Percentiles rank a stretch among this genome's conserved stretches.
Evolutionary conservation across 1,140 invertebrate genomes (phyloP).

Genomic region (Drosophila suzukii): DNA sequence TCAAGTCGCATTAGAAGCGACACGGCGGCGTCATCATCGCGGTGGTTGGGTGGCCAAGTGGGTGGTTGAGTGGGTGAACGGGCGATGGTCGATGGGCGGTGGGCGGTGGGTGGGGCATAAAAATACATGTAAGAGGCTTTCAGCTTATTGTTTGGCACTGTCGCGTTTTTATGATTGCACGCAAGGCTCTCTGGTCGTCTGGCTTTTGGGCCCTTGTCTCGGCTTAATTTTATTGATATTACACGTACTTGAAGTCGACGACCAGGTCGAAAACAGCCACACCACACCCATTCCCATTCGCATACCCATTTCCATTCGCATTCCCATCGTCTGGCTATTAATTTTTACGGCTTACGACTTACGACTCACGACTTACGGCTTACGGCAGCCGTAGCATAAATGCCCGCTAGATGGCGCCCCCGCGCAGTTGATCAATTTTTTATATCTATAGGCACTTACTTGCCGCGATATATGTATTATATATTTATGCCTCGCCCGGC

Average conservation of each 20-base stretch:
- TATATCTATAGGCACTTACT: constrained; percentile 39
- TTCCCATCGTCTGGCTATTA: constrained; percentile 38
- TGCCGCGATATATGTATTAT: constrained; percentile 19
- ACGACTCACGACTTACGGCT: constrained; percentile 32
- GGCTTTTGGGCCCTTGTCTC: constrained; percentile 36
- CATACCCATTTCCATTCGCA: constrained; percentile 7
- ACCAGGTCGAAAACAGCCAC: constrained; percentile 48
- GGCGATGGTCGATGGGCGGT: neutral
- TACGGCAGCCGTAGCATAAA: constrained; percentile 2
- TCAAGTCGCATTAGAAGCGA: constrained; percentile 74
- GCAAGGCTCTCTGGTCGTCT: constrained; percentile 9
- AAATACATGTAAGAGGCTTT: constrained; percentile 82
- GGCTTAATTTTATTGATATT: constrained; percentile 82
- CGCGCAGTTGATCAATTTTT: constrained; percentile 49
- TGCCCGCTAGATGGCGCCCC: constrained; percentile 6
- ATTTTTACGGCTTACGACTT: constrained; percentile 46
- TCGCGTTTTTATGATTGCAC: constrained; percentile 69
- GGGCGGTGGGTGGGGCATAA: constrained; percentile 53
- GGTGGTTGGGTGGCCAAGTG: neutral
- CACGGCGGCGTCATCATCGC: constrained; percentile 41
- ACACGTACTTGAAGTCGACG: constrained; percentile 66
- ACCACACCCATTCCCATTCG: neutral
- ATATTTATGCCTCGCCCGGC: constrained; percentile 4
- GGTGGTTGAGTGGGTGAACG: neutral
- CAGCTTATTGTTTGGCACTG: constrained; percentile 78